Conservation (phyloP, 2,888 invertebrate species). For the Callyntrura sp. region DNA sequence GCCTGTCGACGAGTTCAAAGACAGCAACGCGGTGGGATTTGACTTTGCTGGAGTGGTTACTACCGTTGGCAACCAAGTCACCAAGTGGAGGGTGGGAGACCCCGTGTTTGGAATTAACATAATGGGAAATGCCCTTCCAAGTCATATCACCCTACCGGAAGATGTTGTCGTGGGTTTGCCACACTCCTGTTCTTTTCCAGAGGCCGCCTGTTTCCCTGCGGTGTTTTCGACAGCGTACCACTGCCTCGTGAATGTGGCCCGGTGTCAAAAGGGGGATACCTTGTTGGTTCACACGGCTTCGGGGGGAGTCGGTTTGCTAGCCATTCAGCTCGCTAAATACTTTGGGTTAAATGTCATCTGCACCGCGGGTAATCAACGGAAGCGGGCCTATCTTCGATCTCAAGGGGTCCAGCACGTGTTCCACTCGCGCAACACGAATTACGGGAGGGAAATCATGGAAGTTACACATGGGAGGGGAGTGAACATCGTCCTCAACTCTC, state of each 20-base stretch:
- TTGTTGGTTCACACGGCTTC: conserved; percentile 64
- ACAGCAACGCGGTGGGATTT: conserved; percentile 69
- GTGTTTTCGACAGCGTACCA: conserved; percentile 64
- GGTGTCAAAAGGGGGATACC: conserved; percentile 28
- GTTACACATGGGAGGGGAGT: conserved; percentile 34
- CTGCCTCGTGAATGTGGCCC: conserved; percentile 44
- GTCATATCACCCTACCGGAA: conserved; percentile 61
- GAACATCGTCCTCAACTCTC: conserved; percentile 55
- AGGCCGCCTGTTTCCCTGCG: conserved; percentile 56
- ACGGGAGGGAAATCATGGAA: conserved; percentile 23
- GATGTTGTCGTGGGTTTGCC: conserved; percentile 40
- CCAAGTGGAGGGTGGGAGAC: conserved; percentile 60
- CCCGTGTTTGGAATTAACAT: conserved; percentile 71
- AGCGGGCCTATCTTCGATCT: conserved; percentile 36
- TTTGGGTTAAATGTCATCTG: conserved; percentile 50
- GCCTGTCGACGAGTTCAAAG: conserved; percentile 68
- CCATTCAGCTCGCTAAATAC: conserved; percentile 50
- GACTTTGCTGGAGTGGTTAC: conserved; percentile 76
- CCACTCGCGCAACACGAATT: conserved; percentile 50
- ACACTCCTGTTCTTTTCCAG: conserved; percentile 6
- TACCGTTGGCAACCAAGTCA: conserved; percentile 44
- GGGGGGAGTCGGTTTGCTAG: conserved; percentile 61
- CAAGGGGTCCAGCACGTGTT: conserved; percentile 60
- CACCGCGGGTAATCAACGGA: conserved; percentile 56
- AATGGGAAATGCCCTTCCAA: conserved; percentile 70